These are phyloP conservation scores for Pherbina coryleti DNA, from an alignment of 2,888 invertebrate species.

Conservation along the genomic window DNA sequence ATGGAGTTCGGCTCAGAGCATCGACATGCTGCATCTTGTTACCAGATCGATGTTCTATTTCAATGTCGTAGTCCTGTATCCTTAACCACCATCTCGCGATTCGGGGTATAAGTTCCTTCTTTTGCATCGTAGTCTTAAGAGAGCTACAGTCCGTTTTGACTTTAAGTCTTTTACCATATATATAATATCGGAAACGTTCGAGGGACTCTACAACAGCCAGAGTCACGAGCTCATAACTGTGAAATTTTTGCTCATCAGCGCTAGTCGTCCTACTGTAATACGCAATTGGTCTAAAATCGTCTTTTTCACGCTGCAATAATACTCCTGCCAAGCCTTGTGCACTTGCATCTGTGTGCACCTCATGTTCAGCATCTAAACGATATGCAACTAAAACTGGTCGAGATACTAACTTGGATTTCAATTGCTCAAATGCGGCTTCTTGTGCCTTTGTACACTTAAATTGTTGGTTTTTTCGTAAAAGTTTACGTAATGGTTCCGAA, in stretches of 20 bases:
- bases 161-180: conserved; percentile 34
- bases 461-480: too few species aligned
- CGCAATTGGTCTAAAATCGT: conserved; percentile 13
- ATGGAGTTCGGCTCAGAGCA: conserved; percentile 26
- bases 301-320: neutral
- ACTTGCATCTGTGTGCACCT: too few species aligned
- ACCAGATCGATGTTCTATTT: conserved; percentile 40
- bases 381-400: too few species aligned
- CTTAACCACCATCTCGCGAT: conserved; percentile 39
- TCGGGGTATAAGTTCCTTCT: conserved; percentile 41
- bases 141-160: conserved; percentile 40
- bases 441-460: too few species aligned
- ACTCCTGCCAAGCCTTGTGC: too few species aligned
- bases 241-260: neutral
- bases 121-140: conserved; percentile 30
- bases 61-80: conserved; percentile 41
- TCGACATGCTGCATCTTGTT: conserved; percentile 39
- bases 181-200: conserved; percentile 41
- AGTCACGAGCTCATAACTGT: conserved; percentile 30
- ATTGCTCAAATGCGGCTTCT: too few species aligned
- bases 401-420: too few species aligned
- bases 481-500: too few species aligned
- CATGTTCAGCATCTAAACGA: too few species aligned
- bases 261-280: conserved; percentile 20
- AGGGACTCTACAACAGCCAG: conserved; percentile 44